Percentiles rank a stretch among this genome's conserved stretches.
Conservation (phyloP, 2,797 vertebrate species). For the Coendou prehensilis region DNA sequence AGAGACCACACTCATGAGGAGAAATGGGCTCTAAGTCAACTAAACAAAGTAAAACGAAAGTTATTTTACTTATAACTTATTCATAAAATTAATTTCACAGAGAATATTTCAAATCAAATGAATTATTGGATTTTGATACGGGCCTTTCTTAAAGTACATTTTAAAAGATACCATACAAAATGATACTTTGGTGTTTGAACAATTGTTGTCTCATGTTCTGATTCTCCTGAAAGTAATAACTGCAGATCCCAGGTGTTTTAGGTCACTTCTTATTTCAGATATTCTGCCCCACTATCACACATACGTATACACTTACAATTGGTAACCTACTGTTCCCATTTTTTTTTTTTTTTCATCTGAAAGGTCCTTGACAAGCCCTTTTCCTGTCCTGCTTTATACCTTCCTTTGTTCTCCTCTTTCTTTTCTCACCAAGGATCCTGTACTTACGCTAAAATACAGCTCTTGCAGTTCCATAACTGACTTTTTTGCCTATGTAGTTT, state of each 20-base stretch:
- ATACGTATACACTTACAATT: not conserved
- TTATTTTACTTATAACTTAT: not conserved
- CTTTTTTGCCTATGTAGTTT: not conserved
- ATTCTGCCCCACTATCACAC: not conserved
- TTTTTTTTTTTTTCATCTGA: conserved; percentile 45
- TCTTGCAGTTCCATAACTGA: not conserved
- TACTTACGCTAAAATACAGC: not conserved
- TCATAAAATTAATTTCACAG: conserved; percentile 33
- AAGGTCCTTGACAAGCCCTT: not conserved
- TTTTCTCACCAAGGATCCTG: not conserved
- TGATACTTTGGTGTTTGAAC: conserved; percentile 54
- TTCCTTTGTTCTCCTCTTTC: not conserved
- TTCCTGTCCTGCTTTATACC: not conserved
- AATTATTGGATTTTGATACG: not conserved
- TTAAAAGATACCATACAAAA: not conserved
- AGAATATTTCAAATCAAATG: not conserved
- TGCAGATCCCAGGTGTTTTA: not conserved
- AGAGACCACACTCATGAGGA: not conserved
- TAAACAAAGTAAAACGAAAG: not conserved
- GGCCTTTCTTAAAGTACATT: not conserved
- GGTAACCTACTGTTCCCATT: not conserved
- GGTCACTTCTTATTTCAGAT: conserved; percentile 54
- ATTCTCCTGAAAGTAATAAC: not conserved
- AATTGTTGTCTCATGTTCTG: not conserved
- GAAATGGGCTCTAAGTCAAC: not conserved